These are phyloP conservation scores for Bombus soroeensis DNA, from an alignment of 1,140 invertebrate genomes.

Conservation along the genomic window DNA sequence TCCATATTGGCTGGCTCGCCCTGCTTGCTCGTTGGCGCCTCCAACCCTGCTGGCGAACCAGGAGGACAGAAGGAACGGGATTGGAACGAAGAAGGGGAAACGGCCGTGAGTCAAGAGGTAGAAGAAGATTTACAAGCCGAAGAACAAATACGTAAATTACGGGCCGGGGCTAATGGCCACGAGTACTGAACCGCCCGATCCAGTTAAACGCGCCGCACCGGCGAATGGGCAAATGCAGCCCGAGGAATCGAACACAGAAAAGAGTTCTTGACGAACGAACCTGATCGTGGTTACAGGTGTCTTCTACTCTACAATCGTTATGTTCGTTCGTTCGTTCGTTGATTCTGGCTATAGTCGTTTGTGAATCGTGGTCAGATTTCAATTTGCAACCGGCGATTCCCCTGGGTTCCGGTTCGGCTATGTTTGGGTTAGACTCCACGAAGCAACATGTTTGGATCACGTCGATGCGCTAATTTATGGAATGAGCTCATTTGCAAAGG, in stretches of 20 bases:
- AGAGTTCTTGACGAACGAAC: not conserved
- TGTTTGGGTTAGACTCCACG: not conserved
- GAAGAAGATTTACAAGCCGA: constrained; percentile 80
- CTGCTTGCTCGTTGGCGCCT: constrained; percentile 72
- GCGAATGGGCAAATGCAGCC: not conserved
- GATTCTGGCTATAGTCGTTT: not conserved
- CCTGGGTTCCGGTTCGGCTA: not conserved
- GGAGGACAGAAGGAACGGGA: constrained; percentile 30
- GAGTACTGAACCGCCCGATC: constrained; percentile 59
- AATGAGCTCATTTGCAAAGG: not conserved
- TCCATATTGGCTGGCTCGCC: constrained; percentile 80
- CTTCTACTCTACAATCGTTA: not conserved
- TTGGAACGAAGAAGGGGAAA: constrained; percentile 1
- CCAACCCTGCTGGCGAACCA: constrained; percentile 46
- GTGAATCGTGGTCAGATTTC: not conserved
- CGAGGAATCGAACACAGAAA: not conserved
- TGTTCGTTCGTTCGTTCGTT: not conserved
- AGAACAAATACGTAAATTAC: constrained; percentile 83
- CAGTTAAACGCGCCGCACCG: constrained; percentile 34
- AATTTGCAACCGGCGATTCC: not conserved
- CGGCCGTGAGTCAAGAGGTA: constrained; percentile 32
- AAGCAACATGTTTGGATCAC: not conserved
- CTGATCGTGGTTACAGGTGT: constrained; percentile 22
- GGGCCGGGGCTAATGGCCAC: constrained; percentile 75
- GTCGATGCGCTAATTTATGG: not conserved